These are phyloP conservation scores for Myotis davidii DNA, from an alignment of 2,113 vertebrate genomes.

Conservation along the genomic window DNA sequence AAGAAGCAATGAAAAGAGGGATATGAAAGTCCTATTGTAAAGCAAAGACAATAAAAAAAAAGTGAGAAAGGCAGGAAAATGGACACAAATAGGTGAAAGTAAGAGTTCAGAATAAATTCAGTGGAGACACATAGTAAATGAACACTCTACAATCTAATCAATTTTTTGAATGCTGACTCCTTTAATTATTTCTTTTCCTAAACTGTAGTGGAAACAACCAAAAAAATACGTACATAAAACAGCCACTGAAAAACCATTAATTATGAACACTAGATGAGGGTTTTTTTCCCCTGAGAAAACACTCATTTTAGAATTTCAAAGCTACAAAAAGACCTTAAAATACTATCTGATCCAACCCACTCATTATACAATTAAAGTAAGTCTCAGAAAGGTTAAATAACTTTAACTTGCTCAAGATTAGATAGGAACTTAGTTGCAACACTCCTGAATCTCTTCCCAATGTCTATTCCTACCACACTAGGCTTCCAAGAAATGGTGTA, in stretches of 20 bases:
- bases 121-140: neutral
- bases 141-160: slow-evolving; percentile 25
- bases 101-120: neutral
- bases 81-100: neutral
- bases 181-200: slow-evolving; percentile 10
- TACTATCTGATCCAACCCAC: neutral
- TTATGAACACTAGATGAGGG: slow-evolving; percentile 4
- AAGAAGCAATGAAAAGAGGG: neutral
- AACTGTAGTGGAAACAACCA: neutral
- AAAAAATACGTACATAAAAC: neutral
- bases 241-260: slow-evolving; percentile 19
- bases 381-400: neutral
- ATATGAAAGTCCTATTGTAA: neutral
- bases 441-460: neutral
- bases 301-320: slow-evolving; percentile 21
- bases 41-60: neutral
- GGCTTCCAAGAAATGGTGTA: neutral
- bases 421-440: neutral
- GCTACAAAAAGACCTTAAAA: neutral
- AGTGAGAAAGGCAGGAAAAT: neutral
- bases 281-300: neutral
- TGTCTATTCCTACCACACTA: neutral
- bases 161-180: neutral
- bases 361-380: slow-evolving; percentile 30
- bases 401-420: neutral